These are phyloP conservation scores for Cavia aperea DNA, from an alignment of 2,113 vertebrate species.

Conservation along the genomic window DNA sequence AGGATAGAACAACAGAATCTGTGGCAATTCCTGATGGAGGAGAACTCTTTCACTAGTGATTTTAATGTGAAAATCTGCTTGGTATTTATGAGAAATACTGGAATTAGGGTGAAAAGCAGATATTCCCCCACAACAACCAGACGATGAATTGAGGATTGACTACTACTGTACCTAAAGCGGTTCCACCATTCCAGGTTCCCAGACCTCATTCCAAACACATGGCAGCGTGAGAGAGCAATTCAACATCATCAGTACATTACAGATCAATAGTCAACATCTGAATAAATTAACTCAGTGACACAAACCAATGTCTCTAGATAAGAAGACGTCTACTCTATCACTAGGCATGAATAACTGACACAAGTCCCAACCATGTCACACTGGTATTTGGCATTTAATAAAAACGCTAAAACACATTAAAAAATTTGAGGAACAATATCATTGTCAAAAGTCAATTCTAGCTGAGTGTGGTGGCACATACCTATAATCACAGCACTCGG, in stretches of 20 bases:
- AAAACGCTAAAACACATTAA: not conserved
- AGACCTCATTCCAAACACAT: not conserved
- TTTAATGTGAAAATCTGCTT: not conserved
- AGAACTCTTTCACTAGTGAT: not conserved
- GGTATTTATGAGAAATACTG: not conserved
- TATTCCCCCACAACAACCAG: not conserved
- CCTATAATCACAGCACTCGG: too few species aligned
- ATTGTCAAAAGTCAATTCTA: not conserved
- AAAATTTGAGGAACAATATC: not conserved
- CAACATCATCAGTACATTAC: not conserved
- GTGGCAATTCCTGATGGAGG: not conserved
- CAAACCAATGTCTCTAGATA: not conserved
- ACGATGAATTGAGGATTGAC: not conserved
- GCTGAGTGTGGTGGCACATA: too few species aligned
- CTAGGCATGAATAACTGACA: not conserved
- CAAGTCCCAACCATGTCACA: not conserved
- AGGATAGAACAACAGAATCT: not conserved
- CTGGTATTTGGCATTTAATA: not conserved
- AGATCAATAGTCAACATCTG: not conserved
- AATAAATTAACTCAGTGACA: not conserved
- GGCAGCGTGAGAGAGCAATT: not conserved
- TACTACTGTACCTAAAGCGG: not conserved
- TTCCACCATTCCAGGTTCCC: fast-evolving
- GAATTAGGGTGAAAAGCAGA: not conserved
- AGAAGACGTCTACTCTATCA: not conserved